Conservation (phyloP, 2,888 invertebrate species). For the Sinelater perroti region DNA sequence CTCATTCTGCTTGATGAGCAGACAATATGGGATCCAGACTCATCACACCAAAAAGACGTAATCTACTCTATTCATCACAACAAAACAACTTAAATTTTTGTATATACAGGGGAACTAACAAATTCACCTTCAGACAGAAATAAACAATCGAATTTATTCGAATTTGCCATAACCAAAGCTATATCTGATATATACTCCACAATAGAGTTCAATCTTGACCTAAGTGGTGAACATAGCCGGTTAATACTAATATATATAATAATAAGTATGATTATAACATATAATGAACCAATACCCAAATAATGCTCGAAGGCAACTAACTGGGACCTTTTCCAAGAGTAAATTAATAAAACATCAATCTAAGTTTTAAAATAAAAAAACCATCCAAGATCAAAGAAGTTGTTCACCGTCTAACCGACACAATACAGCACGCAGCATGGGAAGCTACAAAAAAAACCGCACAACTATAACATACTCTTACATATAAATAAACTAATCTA, state of each 20-base stretch:
- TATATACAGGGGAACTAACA: too few species aligned
- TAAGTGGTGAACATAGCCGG: not conserved
- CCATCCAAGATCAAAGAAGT: not conserved
- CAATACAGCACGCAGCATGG: constrained; percentile 5
- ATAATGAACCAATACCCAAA: constrained; percentile 2
- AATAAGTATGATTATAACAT: not conserved
- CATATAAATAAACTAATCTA: too few species aligned
- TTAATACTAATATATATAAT: constrained; percentile 6
- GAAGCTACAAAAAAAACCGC: not conserved
- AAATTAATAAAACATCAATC: not conserved
- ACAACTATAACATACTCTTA: too few species aligned
- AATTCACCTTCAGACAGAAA: constrained; percentile 1
- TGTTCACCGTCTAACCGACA: not conserved
- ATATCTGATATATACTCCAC: constrained; percentile 3
- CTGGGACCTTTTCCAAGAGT: not conserved
- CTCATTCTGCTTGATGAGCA: too few species aligned
- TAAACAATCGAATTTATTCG: too few species aligned
- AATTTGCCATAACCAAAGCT: not conserved
- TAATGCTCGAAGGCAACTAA: constrained; percentile 3
- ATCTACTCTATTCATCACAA: too few species aligned
- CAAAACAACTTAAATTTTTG: too few species aligned
- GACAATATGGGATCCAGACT: too few species aligned
- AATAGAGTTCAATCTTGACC: constrained; percentile 1
- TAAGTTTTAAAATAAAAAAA: constrained; percentile 3
- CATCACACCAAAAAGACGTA: too few species aligned